Percentiles rank a stretch among this genome's conserved stretches.
These are phyloP conservation scores for Heliconius ethilla DNA, from an alignment of 2,888 invertebrate genomes.

Conservation along the genomic window DNA sequence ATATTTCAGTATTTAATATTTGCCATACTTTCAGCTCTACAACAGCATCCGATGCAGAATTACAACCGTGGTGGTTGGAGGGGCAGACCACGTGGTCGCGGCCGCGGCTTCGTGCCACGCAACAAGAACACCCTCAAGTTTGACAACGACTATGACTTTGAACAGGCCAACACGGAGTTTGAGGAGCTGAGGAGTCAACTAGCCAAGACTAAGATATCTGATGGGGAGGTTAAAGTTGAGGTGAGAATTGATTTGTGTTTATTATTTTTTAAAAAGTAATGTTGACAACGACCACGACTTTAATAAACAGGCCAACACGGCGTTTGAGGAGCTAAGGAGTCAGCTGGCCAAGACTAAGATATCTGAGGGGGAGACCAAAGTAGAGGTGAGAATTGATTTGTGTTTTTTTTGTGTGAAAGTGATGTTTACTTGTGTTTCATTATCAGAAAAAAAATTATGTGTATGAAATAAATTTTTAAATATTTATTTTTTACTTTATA, in stretches of 20 bases:
- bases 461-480: too few relatives aligned
- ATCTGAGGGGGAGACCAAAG: slow-evolving; percentile 80
- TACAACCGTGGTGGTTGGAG: slow-evolving; percentile 79
- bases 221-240: slow-evolving; percentile 79
- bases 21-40: slow-evolving; percentile 2
- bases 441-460: too few relatives aligned
- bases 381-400: slow-evolving; percentile 65
- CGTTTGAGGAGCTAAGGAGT: slow-evolving; percentile 95
- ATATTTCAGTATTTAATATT: not conserved
- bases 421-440: not conserved
- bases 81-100: slow-evolving; percentile 71
- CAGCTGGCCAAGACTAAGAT: slow-evolving; percentile 93
- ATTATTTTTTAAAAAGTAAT: too few relatives aligned
- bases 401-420: not conserved
- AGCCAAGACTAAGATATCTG: slow-evolving; percentile 90
- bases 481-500: too few relatives aligned
- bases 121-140: slow-evolving; percentile 92
- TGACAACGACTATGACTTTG: slow-evolving; percentile 98
- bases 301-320: slow-evolving; percentile 98
- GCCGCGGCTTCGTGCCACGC: slow-evolving; percentile 73
- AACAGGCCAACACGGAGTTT: slow-evolving; percentile 98
- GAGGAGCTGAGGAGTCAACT: slow-evolving; percentile 94
- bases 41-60: slow-evolving; percentile 61
- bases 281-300: slow-evolving; percentile 97
- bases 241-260: slow-evolving; percentile 49